Base-by-base conservation (phyloP, 53 echinoderm and acorn worm species). In the Arbacia lixula region DNA sequence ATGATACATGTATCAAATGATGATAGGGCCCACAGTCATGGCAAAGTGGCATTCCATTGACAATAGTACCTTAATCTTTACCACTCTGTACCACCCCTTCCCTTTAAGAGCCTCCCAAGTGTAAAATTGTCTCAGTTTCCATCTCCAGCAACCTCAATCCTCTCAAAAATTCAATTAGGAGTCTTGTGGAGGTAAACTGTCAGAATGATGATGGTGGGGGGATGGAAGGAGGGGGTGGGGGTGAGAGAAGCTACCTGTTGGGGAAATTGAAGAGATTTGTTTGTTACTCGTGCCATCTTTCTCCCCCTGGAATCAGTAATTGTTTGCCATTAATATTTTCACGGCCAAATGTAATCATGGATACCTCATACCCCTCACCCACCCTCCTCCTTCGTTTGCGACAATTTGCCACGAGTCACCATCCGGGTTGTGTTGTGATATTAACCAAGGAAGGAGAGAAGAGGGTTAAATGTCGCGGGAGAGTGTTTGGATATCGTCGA, bases 291-390 rank as follows among this genome's bases (percentile, higher is more conserved):
- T 40, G 69, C 69, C 43, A 43, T 69, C 69, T 14, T 69, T 43
- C 27, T 43, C 12, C 43, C 46, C 74, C 46, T 46, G n/a, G 74
- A 74, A 52, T 6, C 35, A 2, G 50, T 74, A 74, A 74, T 74
- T 74, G 74, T 74, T 74, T 74, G 53, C 74, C 74, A 34, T 74
- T 51, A 53, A 74, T 74, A 53, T 74, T 74, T 74, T 53, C 74
- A 31, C 74, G 74, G 74, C 74, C 51, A 51, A 74, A 74, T 74
- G 34, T 74, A 74, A 74, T 74, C 69, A 69, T 29, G 29, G 69
- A 1, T 17, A 69, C n/a, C n/a, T n/a, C n/a, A n/a, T n/a, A n/a
- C n/a, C n/a, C n/a, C n/a, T n/a, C n/a, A n/a, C n/a, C n/a, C n/a
- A n/a, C n/a, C n/a, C n/a, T n/a, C n/a, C n/a, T n/a, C n/a, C n/a